Evolutionary conservation across 2,888 invertebrate species (phyloP), one percentile per base, ranked within the genome.

Genomic region (Crossocerus cetratus): DNA sequence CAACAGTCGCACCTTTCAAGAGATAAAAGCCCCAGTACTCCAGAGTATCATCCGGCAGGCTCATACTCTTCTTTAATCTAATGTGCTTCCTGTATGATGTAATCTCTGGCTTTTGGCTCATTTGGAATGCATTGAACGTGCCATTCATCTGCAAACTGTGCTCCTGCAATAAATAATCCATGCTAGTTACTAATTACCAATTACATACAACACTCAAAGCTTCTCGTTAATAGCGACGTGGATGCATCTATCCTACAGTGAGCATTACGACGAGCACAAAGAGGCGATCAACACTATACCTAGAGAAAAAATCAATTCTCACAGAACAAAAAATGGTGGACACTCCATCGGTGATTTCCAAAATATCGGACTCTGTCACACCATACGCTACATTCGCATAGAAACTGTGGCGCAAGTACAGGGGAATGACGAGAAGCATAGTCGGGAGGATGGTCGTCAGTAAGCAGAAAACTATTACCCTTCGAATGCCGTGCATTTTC

Each of bases 11-110:
- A 22, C 96, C 96, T 89, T 94, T 93, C 60, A 96, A 91, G 58
- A 97, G 91, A 91, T 95, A 96, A 90, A 97, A 96, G 2, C 96
- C 96, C 96, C 96, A 97, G 89, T 96, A 97, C 89, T 97, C 96
- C 44, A 96, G 90, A 11, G 96, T 96, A 84, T 96, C 96, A 88
- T 96, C 96, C 0, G 96, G 96, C 75, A 97, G 90, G 2, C 92
- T 93, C 95, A 97, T 96, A 4, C 95, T 95, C 86, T 96, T 96
- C 87, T 94, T 95, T 81, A 96, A 91, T 78, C 94, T 91, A 80
- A 96, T 94, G 85, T 96, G 95, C 89, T 95, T 96, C 62, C 93
- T 93, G 84, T 93, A 94, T 0, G 88, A 86, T 59, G 95, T 94
- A 74, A 95, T 91, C 90, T 94, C 93, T 3, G 96, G 96, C 78